Conservation (phyloP, 2,888 invertebrate genomes). For the Eupithecia dodoneata region DNA sequence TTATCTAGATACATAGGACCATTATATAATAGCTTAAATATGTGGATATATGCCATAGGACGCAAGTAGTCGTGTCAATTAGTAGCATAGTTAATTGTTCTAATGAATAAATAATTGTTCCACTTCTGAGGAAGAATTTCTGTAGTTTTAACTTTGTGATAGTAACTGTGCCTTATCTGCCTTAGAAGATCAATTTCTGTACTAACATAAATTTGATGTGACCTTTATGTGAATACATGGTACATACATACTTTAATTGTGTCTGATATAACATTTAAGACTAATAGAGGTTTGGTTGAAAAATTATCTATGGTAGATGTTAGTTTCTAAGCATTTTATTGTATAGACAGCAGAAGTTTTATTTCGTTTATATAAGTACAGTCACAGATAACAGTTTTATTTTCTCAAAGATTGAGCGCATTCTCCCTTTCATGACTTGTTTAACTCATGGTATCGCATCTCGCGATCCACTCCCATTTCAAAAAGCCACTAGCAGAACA, state of each 20-base stretch:
- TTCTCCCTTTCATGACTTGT: no score
- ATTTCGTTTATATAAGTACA: slow-evolving; percentile 1
- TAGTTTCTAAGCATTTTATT: background rate
- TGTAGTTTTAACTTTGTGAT: slow-evolving; percentile 13
- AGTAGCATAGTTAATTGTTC: background rate
- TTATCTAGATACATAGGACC: background rate
- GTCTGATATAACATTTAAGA: background rate
- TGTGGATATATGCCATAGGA: background rate
- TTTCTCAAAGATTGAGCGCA: no score
- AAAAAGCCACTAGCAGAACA: background rate
- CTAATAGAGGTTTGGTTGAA: background rate
- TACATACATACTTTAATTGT: background rate
- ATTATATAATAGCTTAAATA: background rate
- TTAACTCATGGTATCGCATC: background rate
- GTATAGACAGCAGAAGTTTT: background rate
- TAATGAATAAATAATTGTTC: no score
- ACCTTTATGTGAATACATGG: background rate
- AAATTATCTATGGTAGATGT: background rate
- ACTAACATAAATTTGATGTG: background rate
- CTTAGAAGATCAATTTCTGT: slow-evolving; percentile 1
- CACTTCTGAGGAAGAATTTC: background rate
- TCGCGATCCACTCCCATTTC: background rate
- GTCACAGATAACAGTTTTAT: no score
- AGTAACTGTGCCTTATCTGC: slow-evolving; percentile 19
- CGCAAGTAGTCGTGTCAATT: background rate